Evolutionary conservation across 2,797 vertebrate genomes (phyloP).

Genomic region (Acropternis orthonyx): DNA sequence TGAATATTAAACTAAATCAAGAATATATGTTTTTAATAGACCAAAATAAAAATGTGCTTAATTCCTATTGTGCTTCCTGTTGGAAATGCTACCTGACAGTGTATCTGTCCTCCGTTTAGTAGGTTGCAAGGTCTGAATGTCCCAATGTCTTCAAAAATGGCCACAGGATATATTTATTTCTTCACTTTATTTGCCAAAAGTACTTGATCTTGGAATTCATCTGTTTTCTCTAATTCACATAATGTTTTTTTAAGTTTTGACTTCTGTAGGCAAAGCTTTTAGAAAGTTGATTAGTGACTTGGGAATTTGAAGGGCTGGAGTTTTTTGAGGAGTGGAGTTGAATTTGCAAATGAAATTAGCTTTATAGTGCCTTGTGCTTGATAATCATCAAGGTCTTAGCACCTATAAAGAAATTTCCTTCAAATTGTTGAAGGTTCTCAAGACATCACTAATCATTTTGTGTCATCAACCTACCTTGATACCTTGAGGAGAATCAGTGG

Average conservation of each 20-base stretch:
- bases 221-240: background rate
- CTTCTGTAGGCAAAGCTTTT: background rate
- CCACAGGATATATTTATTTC: background rate
- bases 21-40: background rate
- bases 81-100: background rate
- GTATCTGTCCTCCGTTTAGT: background rate
- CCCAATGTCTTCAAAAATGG: background rate
- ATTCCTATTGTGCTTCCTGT: background rate
- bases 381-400: background rate
- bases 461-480: background rate
- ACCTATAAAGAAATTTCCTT: background rate
- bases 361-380: background rate
- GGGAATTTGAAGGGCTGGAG: rapidly evolving
- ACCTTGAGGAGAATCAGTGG: background rate
- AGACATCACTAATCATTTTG: background rate
- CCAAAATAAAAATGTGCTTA: background rate
- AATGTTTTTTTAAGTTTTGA: background rate
- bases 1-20: background rate
- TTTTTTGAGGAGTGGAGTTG: background rate
- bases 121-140: background rate
- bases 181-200: background rate
- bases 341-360: background rate
- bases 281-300: background rate
- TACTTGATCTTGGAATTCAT: background rate
- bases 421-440: background rate